Conservation (phyloP, 37 sponge, comb jelly and placozoan species). For the Crambe crambe region DNA sequence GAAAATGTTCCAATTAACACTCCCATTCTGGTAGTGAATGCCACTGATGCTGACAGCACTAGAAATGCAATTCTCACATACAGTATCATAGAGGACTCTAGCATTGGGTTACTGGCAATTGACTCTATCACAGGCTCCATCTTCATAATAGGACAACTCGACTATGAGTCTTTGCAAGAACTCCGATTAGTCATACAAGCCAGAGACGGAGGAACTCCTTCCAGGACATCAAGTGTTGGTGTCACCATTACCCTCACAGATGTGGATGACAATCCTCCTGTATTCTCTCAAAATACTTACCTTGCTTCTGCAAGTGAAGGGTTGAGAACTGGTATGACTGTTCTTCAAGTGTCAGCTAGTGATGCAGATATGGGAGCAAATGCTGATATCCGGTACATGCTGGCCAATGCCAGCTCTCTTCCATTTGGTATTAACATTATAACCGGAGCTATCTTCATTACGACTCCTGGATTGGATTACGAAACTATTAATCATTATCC, state of each 20-base stretch:
- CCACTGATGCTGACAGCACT: slow-evolving; percentile 60
- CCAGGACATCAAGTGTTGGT: not conserved
- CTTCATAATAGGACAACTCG: slow-evolving; percentile 22
- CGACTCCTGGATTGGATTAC: slow-evolving; percentile 42
- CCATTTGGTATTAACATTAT: slow-evolving; percentile 38
- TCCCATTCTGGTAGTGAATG: slow-evolving; percentile 27
- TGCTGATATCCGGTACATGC: slow-evolving; percentile 24
- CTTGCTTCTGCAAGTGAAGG: not conserved
- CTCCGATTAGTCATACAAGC: slow-evolving; percentile 26
- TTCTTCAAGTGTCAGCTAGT: slow-evolving; percentile 39
- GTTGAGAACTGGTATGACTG: slow-evolving; percentile 3
- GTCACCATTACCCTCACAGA: slow-evolving; percentile 24
- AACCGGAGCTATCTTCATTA: slow-evolving; percentile 34
- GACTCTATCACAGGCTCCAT: slow-evolving; percentile 49
- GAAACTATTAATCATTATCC: slow-evolving; percentile 10
- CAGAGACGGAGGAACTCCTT: slow-evolving; percentile 46
- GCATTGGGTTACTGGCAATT: slow-evolving; percentile 16
- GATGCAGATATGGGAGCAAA: slow-evolving; percentile 59
- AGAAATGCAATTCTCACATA: slow-evolving; percentile 54
- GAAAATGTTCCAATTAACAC: slow-evolving; percentile 29
- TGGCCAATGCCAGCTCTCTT: slow-evolving; percentile 2
- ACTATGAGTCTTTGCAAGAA: slow-evolving; percentile 27
- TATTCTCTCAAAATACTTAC: slow-evolving; percentile 12
- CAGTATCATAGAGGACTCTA: slow-evolving; percentile 10
- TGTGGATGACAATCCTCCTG: slow-evolving; percentile 33